Percentiles rank a stretch among this genome's conserved stretches.
phyloP scores from a whole-genome alignment of 2,888 invertebrate species.

The Drosophila barbarae region DNA sequence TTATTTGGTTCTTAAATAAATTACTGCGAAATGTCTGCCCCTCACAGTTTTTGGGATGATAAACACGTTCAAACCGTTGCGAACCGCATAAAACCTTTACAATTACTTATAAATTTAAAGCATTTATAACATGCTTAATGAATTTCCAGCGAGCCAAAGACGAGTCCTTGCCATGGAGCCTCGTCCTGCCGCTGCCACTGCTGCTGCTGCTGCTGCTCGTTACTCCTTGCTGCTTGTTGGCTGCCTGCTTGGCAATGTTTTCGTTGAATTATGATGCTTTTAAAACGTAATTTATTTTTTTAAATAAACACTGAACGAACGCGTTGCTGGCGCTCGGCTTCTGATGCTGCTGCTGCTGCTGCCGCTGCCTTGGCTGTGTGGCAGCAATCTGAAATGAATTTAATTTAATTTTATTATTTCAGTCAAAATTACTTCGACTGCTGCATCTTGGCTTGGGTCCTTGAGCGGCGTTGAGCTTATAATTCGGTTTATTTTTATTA shows the following conservation, averaged over 20 bases:
- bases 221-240: conserved; percentile 36
- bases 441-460: conserved; percentile 22
- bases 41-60: conserved; percentile 54
- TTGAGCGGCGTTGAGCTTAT: conserved; percentile 60
- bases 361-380: conserved; percentile 38
- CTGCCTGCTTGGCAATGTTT: conserved; percentile 59
- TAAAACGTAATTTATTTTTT: conserved; percentile 74
- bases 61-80: conserved; percentile 65
- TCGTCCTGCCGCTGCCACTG: background rate
- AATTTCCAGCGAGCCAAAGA: conserved; percentile 64
- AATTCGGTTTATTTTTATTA: conserved; percentile 60
- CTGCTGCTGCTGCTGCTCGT: conserved; percentile 1
- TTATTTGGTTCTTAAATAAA: conserved; percentile 69
- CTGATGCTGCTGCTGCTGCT: conserved; percentile 32
- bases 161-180: background rate
- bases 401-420: conserved; percentile 72
- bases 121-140: conserved; percentile 74
- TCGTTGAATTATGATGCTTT: conserved; percentile 73
- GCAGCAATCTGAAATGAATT: conserved; percentile 69
- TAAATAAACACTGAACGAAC: conserved; percentile 67
- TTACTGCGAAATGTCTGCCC: conserved; percentile 42
- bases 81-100: conserved; percentile 71
- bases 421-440: conserved; percentile 56
- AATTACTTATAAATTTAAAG: conserved; percentile 72
- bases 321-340: conserved; percentile 38